Evolutionary conservation across 2,888 invertebrate species (phyloP), one percentile per base, ranked within the genome.

Genomic region (Unio delphinus): DNA sequence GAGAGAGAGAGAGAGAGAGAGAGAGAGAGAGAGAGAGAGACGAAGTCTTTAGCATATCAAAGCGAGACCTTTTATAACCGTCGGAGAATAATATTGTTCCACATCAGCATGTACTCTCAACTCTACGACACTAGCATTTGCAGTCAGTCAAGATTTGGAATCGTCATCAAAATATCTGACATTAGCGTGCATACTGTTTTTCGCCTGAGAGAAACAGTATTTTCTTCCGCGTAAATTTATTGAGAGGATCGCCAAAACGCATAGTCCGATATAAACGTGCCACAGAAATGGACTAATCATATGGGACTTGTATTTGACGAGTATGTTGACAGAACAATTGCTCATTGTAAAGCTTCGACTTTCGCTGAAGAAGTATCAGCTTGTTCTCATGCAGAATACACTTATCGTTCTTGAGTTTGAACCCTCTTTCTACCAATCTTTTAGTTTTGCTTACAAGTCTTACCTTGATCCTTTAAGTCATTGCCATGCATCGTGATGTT

Each of bases 41-140:
- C 78, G 73, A 54, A 85, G 80, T 8, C 80, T 71, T 63, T 84
- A 81, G 72, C 79, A 82, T 11, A 78, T 79, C 85, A 82, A 17
- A 20, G 69, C 62, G 15, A 77, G 63, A 11, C 75, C 79, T 81
- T 80, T 28, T 72, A 60, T 82, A 45, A 15, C 80, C 20, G 74
- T 80, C 61, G 78, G 80, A 1, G 76, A 78, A 61, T 79, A 80
- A 45, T 26, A 55, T 26, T 15, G 11, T 45, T 15, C 45, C 15
- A 45, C 3, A 15, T 45, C 11, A 11, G 23, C 23, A 23, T 23
- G 23, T 20, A 68, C 64, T 20, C 79, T 76, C 4, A 79, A 28
- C 8, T 75, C 80, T 0, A 79, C 77, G 56, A 71, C 70, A 56
- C 72, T 67, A 8, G 79, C 76, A 62, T 78, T 78, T 4, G 63